phyloP scores from a whole-genome alignment of 2,113 vertebrate genomes.

The Oriolus oriolus region DNA sequence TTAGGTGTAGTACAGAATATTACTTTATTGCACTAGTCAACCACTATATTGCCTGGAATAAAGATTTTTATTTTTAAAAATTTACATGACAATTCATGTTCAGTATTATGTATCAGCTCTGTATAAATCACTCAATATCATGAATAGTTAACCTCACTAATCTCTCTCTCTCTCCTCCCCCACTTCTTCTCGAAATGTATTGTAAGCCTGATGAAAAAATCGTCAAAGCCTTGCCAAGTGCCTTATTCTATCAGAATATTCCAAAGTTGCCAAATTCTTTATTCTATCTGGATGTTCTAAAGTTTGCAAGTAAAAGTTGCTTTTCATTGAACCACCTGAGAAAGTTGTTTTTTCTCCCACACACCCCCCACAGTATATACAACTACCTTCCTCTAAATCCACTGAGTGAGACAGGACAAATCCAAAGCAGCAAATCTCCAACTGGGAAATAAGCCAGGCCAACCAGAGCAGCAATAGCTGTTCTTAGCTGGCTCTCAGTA shows the following conservation, averaged over 20 bases:
- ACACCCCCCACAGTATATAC: no score
- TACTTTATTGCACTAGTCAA: background rate
- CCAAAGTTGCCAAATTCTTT: background rate
- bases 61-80: background rate
- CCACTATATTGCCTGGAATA: background rate
- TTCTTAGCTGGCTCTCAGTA: background rate
- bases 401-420: accelerated
- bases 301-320: background rate
- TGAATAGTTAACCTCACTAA: background rate
- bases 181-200: background rate
- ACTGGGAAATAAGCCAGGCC: background rate
- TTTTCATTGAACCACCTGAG: background rate
- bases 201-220: background rate
- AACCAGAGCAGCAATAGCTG: background rate
- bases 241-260: background rate
- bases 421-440: background rate
- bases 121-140: background rate
- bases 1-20: background rate
- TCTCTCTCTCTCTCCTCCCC: background rate
- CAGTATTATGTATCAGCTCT: background rate
- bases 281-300: background rate
- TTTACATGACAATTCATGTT: background rate
- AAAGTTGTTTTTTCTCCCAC: background rate
- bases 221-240: background rate
- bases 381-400: background rate